Evolutionary conservation across 2,113 vertebrate genomes (phyloP).

Genomic region (Indri indri): DNA sequence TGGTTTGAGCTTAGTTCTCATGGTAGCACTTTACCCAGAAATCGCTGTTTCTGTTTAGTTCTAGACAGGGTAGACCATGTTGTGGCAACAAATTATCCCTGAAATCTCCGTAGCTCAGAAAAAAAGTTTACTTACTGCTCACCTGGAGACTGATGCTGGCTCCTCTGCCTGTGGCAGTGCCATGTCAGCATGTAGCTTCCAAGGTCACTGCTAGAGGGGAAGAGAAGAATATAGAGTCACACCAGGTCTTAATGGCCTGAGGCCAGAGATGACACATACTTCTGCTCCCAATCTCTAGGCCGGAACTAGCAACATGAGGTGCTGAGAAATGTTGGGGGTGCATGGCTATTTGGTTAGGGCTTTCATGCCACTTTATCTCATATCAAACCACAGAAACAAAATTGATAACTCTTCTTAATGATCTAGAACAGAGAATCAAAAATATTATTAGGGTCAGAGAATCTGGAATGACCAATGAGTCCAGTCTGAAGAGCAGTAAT

Average conservation of each 20-base stretch:
- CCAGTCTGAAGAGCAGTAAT: not conserved
- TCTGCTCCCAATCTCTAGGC: not conserved
- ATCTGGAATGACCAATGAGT: not conserved
- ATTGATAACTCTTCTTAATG: not conserved
- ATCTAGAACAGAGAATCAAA: not conserved
- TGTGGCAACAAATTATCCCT: not conserved
- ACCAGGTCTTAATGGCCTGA: not conserved
- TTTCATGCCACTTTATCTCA: not conserved
- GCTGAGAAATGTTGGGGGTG: not conserved
- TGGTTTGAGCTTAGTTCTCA: not conserved
- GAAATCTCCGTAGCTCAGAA: not conserved
- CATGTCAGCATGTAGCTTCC: not conserved
- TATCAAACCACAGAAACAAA: not conserved
- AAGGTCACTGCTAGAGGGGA: not conserved
- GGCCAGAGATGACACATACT: not conserved
- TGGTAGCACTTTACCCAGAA: not conserved
- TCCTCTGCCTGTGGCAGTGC: not conserved
- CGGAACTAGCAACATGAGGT: not conserved
- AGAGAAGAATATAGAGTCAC: not conserved
- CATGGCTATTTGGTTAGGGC: not conserved
- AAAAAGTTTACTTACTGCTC: not conserved
- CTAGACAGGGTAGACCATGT: not conserved
- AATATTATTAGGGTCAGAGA: not conserved
- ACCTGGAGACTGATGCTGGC: not conserved
- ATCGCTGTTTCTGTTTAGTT: not conserved